These are phyloP conservation scores for Eclectus roratus DNA, from an alignment of 2,113 vertebrate species.

Conservation along the genomic window DNA sequence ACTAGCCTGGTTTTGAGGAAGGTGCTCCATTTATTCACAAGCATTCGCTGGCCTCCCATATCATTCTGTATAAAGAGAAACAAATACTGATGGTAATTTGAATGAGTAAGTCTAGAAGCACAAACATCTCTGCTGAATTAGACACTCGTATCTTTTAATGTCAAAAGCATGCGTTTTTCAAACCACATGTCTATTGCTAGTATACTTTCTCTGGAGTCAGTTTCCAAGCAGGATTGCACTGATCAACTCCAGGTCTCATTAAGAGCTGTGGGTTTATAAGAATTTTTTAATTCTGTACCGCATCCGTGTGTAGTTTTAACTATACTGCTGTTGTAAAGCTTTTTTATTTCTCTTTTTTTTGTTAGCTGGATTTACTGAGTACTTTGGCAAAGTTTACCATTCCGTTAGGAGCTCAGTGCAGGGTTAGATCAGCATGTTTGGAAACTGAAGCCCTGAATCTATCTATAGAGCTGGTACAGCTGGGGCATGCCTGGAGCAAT, in stretches of 20 bases:
- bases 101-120: slow-evolving; percentile 37
- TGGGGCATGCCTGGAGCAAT: not conserved
- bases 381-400: not conserved
- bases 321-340: not conserved
- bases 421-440: not conserved
- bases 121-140: slow-evolving; percentile 14
- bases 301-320: not conserved
- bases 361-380: not conserved
- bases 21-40: slow-evolving; percentile 95
- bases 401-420: not conserved
- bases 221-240: slow-evolving; percentile 5
- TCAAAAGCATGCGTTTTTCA: slow-evolving; percentile 7
- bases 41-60: slow-evolving; percentile 90
- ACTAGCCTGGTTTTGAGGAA: slow-evolving; percentile 92
- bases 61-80: slow-evolving; percentile 83
- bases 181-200: not conserved
- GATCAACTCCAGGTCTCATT: slow-evolving; percentile 13
- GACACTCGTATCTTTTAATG: not conserved
- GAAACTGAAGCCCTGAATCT: not conserved
- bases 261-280: slow-evolving; percentile 3
- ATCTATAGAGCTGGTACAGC: not conserved
- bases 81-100: not conserved
- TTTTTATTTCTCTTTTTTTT: not conserved
- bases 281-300: not conserved
- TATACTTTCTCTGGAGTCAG: not conserved